Base-by-base conservation (phyloP, 2,797 vertebrate species). In the Xenentodon cancila region DNA sequence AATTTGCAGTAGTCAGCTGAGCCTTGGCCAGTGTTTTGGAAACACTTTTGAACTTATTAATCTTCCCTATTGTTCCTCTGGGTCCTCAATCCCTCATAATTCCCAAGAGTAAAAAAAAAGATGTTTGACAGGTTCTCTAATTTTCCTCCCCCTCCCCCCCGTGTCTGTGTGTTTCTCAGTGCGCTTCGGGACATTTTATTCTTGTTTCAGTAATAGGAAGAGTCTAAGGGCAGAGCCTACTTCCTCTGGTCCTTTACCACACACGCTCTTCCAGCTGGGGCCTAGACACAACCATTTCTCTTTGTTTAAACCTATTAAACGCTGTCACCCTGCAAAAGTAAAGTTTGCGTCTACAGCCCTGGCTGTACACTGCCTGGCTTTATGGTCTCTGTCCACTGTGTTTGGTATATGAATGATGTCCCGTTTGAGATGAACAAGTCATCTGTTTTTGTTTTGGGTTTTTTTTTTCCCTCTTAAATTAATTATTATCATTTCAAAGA, bases 31-130 rank as follows among this genome's bases (percentile, higher is more conserved):
- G 49, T 82, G 57, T 71, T 75, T 84, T 89, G 81, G 74, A 85
- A 84, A 78, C 74, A 77, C 53, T 51, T 54, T 16, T 50, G 42
- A 64, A 60, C 55, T 52, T 59, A 53, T 77, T 59, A 67, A 64
- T 86, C 79, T 77, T 62, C 30, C 19, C 52, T 70, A 71, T 66
- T 72, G 74, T 68, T 40, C 27, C 46, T 32, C 59, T 34, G 65
- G 75, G 54, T 58, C 63, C 42, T 73, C 59, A 67, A 47, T 53
- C 70, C 18, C 55, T 79, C 65, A 81, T 65, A 53, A 65, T 71
- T 80, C 75, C 84, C 69, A 79, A 86, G 73, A 80, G 59, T 64
- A 55, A 60, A 57, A 19, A 73, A 73, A 79, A 19, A 3, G 8
- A 27, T 54, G 69, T 74, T 44, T 50, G 42, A 40, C 67, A 68